phyloP scores from a whole-genome alignment of 2,797 vertebrate species.

The Hephaestus fuliginosus region DNA sequence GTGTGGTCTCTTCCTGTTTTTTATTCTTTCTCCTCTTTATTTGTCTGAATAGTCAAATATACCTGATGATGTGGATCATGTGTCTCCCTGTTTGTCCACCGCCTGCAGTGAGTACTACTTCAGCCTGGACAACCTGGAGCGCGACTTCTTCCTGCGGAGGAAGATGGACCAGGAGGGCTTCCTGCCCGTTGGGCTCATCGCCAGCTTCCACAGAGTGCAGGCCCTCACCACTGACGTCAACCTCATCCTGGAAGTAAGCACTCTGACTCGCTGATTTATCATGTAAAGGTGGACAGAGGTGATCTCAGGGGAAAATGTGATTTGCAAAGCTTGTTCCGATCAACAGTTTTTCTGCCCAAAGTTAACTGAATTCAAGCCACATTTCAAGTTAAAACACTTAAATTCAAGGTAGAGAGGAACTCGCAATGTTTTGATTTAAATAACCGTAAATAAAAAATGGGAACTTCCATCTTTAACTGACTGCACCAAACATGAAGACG shows the following conservation, averaged over 20 bases:
- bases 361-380: background rate
- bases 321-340: background rate
- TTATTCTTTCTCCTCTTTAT: background rate
- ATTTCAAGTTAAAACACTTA: background rate
- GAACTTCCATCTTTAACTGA: background rate
- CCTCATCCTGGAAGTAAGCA: constrained; percentile 91
- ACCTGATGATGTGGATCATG: background rate
- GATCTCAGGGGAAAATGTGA: background rate
- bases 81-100: background rate
- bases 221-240: constrained; percentile 95
- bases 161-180: constrained; percentile 98
- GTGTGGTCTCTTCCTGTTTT: background rate
- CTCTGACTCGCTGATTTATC: background rate
- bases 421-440: background rate
- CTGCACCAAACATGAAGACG: background rate
- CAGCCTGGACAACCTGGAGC: constrained; percentile 96
- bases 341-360: background rate
- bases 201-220: constrained; percentile 97
- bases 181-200: constrained; percentile 93
- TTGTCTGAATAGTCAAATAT: background rate
- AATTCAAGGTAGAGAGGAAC: background rate
- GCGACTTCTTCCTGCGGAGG: constrained; percentile 96
- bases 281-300: background rate
- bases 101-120: constrained; percentile 95
- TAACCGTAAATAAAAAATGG: background rate